Evolutionary conservation across 2,113 vertebrate species (phyloP).

Genomic region (Cynopterus brachyotis): DNA sequence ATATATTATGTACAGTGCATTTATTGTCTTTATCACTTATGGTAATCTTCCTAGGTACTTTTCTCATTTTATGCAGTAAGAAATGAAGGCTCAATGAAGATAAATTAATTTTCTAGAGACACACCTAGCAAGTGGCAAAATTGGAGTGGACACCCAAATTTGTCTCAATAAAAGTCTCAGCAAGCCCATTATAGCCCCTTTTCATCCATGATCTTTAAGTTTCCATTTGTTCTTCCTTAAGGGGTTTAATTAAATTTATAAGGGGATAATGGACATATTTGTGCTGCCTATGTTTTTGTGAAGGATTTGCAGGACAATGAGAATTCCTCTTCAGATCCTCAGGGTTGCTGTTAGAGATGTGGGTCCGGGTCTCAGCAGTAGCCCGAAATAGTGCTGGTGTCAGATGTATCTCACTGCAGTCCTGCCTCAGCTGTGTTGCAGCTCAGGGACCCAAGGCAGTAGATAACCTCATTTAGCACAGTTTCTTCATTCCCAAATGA

Average conservation of each 20-base stretch:
- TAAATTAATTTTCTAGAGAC: background rate
- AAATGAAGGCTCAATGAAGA: background rate
- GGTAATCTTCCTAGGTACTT: background rate
- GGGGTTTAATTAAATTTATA: background rate
- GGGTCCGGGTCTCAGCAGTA: rapidly evolving
- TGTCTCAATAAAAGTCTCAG: background rate
- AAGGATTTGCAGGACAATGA: background rate
- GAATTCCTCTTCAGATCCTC: background rate
- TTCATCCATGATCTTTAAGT: background rate
- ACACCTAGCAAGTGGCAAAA: background rate
- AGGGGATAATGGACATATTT: background rate
- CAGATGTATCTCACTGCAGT: background rate
- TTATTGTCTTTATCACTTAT: background rate
- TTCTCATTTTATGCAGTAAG: background rate
- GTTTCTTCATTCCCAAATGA: background rate
- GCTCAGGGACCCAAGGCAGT: too few species aligned
- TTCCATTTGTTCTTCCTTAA: background rate
- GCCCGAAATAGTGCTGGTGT: background rate
- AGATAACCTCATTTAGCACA: background rate
- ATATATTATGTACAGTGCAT: background rate
- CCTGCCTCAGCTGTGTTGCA: background rate
- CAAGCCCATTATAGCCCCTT: background rate
- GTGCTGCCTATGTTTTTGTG: background rate
- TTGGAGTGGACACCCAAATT: background rate
- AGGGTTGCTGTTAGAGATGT: background rate